Conservation (phyloP, 1,140 invertebrate genomes). For the Drosophila serrata region DNA sequence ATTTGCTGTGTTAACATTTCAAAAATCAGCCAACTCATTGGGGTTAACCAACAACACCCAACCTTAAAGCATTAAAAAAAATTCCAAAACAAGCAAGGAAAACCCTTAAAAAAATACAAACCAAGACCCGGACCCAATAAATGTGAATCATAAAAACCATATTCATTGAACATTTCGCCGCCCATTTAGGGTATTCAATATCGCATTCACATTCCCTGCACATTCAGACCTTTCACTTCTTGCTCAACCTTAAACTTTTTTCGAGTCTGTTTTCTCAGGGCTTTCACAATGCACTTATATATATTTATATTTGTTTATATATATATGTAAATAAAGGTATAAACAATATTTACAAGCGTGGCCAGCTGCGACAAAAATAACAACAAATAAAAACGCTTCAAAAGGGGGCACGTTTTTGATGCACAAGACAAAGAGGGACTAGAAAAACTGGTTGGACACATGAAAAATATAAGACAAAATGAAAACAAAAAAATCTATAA, state of each 20-base stretch:
- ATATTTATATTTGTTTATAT: slow-evolving; percentile 5
- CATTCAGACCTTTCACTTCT: slow-evolving; percentile 50
- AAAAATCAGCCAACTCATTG: slow-evolving; percentile 43
- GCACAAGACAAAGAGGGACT: slow-evolving; percentile 55
- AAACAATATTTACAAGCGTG: slow-evolving; percentile 51
- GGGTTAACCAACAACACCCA: slow-evolving; percentile 33
- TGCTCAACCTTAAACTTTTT: slow-evolving; percentile 33
- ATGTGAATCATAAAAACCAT: slow-evolving; percentile 24
- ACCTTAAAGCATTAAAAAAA: slow-evolving; percentile 19
- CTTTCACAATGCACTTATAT: slow-evolving; percentile 28
- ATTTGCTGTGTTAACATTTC: neutral
- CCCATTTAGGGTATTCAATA: slow-evolving; percentile 36
- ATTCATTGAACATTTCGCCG: slow-evolving; percentile 15
- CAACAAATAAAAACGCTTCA: slow-evolving; percentile 27
- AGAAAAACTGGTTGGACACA: slow-evolving; percentile 72
- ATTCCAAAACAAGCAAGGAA: slow-evolving; percentile 1
- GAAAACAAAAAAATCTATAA: slow-evolving; percentile 29
- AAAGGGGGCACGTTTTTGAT: slow-evolving; percentile 64
- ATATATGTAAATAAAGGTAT: slow-evolving; percentile 42
- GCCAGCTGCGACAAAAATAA: slow-evolving; percentile 35
- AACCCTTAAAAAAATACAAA: slow-evolving; percentile 16
- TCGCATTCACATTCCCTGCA: neutral
- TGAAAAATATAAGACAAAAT: slow-evolving; percentile 27
- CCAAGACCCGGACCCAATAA: slow-evolving; percentile 4
- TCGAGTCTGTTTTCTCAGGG: slow-evolving; percentile 14